These are phyloP conservation scores for Phrixothrix hirtus DNA, from an alignment of 2,888 invertebrate species.

Conservation along the genomic window DNA sequence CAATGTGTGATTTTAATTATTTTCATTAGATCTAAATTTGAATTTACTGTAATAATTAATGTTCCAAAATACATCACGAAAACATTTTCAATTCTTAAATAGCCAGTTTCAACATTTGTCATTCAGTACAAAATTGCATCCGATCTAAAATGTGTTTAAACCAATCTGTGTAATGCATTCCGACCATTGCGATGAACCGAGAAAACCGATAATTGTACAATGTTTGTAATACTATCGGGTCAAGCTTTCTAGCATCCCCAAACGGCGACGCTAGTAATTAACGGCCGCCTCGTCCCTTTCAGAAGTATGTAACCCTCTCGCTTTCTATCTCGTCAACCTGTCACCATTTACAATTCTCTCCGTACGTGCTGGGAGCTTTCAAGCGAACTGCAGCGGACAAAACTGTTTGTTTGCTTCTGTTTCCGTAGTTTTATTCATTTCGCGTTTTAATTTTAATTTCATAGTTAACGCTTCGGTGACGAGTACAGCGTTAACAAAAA, in stretches of 20 bases:
- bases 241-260: slow-evolving; percentile 18
- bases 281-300: slow-evolving; percentile 13
- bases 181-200: slow-evolving; percentile 23
- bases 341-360: slow-evolving; percentile 23
- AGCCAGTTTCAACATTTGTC: too few species aligned
- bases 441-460: slow-evolving; percentile 20
- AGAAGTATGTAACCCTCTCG: slow-evolving; percentile 18
- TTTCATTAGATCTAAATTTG: too few species aligned
- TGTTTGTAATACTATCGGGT: slow-evolving; percentile 19
- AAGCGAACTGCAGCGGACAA: slow-evolving; percentile 14
- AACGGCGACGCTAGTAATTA: slow-evolving; percentile 28
- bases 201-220: slow-evolving; percentile 25
- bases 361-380: slow-evolving; percentile 17
- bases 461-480: slow-evolving; percentile 12
- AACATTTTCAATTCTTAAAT: too few species aligned
- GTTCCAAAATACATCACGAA: too few species aligned
- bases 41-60: too few species aligned
- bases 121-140: too few species aligned
- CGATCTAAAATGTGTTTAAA: slow-evolving; percentile 16
- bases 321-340: slow-evolving; percentile 25
- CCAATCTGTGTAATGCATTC: slow-evolving; percentile 16
- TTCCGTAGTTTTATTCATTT: slow-evolving; percentile 15
- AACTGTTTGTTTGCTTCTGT: slow-evolving; percentile 14
- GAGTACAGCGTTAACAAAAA: too few species aligned
- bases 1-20: too few species aligned